Conservation (phyloP, 2,888 invertebrate species). For the Callyntrura sp. region DNA sequence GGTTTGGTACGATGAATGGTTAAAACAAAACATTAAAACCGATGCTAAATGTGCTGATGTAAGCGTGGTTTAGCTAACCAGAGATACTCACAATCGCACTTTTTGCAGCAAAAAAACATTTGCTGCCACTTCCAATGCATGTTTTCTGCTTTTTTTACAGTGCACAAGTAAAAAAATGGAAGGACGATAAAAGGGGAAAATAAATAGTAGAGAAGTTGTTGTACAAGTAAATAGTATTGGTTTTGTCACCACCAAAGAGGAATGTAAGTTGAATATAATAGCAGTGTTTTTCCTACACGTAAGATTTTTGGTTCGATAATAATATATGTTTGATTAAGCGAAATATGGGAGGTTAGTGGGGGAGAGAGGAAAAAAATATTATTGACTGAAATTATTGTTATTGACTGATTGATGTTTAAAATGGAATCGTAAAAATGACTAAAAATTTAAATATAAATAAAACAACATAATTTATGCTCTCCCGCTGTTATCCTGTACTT, state of each 20-base stretch:
- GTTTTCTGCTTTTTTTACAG: background rate
- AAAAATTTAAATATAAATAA: background rate
- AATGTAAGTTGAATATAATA: background rate
- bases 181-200: background rate
- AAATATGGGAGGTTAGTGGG: background rate
- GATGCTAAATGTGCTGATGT: too few relatives aligned
- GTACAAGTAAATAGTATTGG: background rate
- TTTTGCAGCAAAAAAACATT: background rate
- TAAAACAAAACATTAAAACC: too few relatives aligned
- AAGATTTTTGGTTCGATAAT: background rate
- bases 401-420: conserved; percentile 2
- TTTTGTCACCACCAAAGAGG: background rate
- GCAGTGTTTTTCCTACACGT: background rate
- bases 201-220: too few relatives aligned
- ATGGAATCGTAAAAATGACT: background rate
- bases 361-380: too few relatives aligned
- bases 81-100: background rate
- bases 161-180: background rate
- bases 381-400: background rate
- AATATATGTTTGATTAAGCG: background rate
- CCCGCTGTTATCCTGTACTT: background rate
- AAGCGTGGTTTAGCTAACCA: too few relatives aligned
- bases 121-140: background rate
- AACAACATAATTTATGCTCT: too few relatives aligned
- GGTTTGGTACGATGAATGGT: too few relatives aligned